Evolutionary conservation across 23 tunicate species (phyloP).

Genomic region (Halocynthia aurantium): DNA sequence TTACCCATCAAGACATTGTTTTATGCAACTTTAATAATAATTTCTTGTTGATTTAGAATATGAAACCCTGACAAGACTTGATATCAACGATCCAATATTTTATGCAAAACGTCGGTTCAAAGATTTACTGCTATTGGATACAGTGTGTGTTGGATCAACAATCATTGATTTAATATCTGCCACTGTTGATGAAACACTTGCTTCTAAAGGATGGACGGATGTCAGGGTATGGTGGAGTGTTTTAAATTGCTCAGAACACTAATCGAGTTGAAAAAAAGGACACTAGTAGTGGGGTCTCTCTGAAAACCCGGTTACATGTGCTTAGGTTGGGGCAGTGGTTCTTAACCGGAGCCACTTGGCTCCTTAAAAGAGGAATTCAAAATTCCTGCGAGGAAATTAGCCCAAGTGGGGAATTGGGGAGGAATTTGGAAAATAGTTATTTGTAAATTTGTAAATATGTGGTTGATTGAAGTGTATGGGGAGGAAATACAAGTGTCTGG

Average conservation of each 20-base stretch:
- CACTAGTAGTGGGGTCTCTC: too few relatives aligned
- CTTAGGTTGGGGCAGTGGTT: too few relatives aligned
- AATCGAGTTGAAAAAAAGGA: too few relatives aligned
- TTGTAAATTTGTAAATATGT: too few relatives aligned
- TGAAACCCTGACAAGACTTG: conserved; percentile 58
- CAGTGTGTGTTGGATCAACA: conserved; percentile 61
- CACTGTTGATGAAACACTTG: conserved; percentile 48
- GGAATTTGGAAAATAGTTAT: too few relatives aligned
- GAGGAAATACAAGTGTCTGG: too few relatives aligned
- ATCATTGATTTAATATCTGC: conserved; percentile 44
- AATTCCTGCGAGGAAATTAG: too few relatives aligned
- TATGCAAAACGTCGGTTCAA: conserved; percentile 39
- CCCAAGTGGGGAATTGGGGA: too few relatives aligned
- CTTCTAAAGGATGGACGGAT: conserved; percentile 61
- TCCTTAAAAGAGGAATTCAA: too few relatives aligned
- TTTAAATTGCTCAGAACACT: not conserved
- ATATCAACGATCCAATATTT: conserved; percentile 40
- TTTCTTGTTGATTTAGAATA: conserved; percentile 33
- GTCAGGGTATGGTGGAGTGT: conserved; percentile 22
- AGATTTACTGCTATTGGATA: conserved; percentile 22
- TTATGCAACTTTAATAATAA: not conserved
- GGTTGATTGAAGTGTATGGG: too few relatives aligned
- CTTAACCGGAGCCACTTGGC: too few relatives aligned
- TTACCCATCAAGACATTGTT: not conserved
- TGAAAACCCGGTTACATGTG: too few relatives aligned